phyloP scores from a whole-genome alignment of 2,888 invertebrate genomes.

The Phaonia tiefii region DNA sequence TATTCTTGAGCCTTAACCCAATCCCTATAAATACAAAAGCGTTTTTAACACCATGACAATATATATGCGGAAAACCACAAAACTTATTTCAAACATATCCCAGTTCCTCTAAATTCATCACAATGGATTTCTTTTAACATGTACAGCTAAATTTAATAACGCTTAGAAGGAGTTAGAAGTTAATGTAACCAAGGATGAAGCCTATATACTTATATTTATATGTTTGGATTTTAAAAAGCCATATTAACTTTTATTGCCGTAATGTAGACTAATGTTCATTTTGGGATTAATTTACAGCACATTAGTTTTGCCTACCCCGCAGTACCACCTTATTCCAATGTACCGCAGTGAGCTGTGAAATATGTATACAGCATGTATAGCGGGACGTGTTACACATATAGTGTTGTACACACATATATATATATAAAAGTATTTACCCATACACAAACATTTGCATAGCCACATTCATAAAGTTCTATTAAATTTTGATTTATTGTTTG shows the following conservation, averaged over 20 bases:
- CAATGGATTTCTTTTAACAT: too few species aligned
- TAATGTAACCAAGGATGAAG: too few species aligned
- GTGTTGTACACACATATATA: too few species aligned
- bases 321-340: neutral
- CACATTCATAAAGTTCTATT: slow-evolving; percentile 37
- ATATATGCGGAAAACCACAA: too few species aligned
- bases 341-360: neutral
- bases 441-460: slow-evolving; percentile 11
- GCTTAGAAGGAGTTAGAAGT: too few species aligned
- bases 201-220: neutral
- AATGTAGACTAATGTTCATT: slow-evolving; percentile 56
- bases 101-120: too few species aligned
- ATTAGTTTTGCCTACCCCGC: slow-evolving; percentile 28
- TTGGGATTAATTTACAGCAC: slow-evolving; percentile 61
- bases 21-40: too few species aligned
- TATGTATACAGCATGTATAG: neutral
- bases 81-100: too few species aligned
- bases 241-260: slow-evolving; percentile 56
- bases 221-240: slow-evolving; percentile 15
- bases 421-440: too few species aligned
- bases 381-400: neutral
- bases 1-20: too few species aligned
- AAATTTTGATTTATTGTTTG: slow-evolving; percentile 41
- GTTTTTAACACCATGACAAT: too few species aligned
- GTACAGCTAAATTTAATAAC: too few species aligned